Evolutionary conservation across 2,888 invertebrate species (phyloP).

Genomic region (Caenorhabditis sinica): DNA sequence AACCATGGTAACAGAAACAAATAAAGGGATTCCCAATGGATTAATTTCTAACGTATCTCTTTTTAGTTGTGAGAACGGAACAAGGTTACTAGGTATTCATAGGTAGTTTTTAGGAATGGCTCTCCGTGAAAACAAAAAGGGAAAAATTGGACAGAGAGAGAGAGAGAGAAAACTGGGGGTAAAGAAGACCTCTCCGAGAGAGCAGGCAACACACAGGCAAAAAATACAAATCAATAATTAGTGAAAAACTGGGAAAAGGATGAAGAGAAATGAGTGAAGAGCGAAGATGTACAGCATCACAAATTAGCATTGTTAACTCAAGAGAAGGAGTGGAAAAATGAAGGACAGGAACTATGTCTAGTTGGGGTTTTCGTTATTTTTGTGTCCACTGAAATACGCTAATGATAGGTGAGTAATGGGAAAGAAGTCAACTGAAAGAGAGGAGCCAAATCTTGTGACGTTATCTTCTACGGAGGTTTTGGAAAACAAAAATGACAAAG

Average conservation of each 20-base stretch:
- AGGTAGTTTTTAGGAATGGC: slow-evolving; percentile 10
- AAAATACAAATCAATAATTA: slow-evolving; percentile 63
- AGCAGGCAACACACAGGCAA: slow-evolving; percentile 29
- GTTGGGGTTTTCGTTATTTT: background rate
- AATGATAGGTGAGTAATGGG: slow-evolving; percentile 15
- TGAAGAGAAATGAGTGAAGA: slow-evolving; percentile 26
- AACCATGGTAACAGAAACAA: too few species aligned
- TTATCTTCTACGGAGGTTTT: background rate
- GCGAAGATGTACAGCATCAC: slow-evolving; percentile 32
- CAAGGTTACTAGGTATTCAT: slow-evolving; percentile 29
- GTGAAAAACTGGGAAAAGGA: slow-evolving; percentile 41
- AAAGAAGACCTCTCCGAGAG: background rate
- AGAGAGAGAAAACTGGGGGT: slow-evolving; percentile 10
- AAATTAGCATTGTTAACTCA: slow-evolving; percentile 56
- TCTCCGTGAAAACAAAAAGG: slow-evolving; percentile 16
- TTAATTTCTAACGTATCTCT: background rate
- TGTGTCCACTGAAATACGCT: background rate
- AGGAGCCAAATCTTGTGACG: background rate
- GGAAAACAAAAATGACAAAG: background rate
- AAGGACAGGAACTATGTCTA: slow-evolving; percentile 22
- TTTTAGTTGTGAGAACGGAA: background rate
- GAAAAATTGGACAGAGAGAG: slow-evolving; percentile 25
- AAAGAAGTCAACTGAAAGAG: slow-evolving; percentile 1
- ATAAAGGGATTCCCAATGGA: background rate
- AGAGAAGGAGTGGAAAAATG: background rate